phyloP scores from a whole-genome alignment of 2,888 invertebrate species.

The Fragum whitleyi region DNA sequence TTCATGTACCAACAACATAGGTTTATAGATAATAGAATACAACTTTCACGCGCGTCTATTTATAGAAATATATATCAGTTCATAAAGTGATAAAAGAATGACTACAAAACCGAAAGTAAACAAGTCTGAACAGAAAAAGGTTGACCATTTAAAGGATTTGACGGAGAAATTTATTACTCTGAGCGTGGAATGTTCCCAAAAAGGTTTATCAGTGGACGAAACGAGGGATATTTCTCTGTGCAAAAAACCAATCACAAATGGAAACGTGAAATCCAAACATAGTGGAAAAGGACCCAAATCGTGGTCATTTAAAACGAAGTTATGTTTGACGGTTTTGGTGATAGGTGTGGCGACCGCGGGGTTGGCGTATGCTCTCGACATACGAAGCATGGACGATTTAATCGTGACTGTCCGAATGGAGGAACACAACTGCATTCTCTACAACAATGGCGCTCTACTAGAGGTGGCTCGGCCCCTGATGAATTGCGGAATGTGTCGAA shows the following conservation, averaged over 20 bases:
- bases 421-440: constrained; percentile 58
- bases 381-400: constrained; percentile 2
- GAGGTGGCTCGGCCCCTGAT: constrained; percentile 91
- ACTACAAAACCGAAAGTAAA: constrained; percentile 21
- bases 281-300: background rate
- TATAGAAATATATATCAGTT: no score
- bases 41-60: no score
- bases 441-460: constrained; percentile 66
- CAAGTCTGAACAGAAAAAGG: constrained; percentile 9
- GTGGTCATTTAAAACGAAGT: background rate
- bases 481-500: constrained; percentile 91
- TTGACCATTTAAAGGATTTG: constrained; percentile 6
- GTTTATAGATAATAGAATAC: background rate
- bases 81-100: background rate
- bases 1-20: background rate
- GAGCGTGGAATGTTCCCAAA: constrained; percentile 3
- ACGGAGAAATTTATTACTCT: constrained; percentile 4
- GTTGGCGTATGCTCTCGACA: constrained; percentile 2
- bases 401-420: background rate
- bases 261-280: constrained; percentile 1
- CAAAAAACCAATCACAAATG: background rate
- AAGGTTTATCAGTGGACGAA: constrained; percentile 16
- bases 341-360: background rate
- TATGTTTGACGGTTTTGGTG: background rate
- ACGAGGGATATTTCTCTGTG: constrained; percentile 2